phyloP scores from a whole-genome alignment of 37 sponge, comb jelly and placozoan genomes.

The Agelas oroides region DNA sequence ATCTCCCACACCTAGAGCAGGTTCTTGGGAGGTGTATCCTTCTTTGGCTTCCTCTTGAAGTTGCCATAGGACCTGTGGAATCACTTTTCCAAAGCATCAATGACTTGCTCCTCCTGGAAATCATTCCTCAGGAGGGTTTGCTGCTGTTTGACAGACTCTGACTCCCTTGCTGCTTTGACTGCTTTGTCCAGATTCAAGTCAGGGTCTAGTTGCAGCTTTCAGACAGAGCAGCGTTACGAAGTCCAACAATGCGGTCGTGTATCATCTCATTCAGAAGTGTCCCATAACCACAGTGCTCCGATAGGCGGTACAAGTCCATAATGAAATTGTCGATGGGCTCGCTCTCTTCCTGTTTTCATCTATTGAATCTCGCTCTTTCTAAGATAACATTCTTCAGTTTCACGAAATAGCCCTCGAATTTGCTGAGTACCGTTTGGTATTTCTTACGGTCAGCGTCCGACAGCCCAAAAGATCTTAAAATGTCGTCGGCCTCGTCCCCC shows the following conservation, averaged over 20 bases:
- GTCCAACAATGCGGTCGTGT: slow-evolving; percentile 44
- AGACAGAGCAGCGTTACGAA: slow-evolving; percentile 23
- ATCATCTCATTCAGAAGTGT: slow-evolving; percentile 43
- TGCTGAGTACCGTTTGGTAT: slow-evolving; percentile 10
- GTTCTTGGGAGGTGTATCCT: neutral
- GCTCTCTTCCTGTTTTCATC: slow-evolving; percentile 32
- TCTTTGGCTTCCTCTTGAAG: neutral
- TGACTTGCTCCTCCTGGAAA: neutral
- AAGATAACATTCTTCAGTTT: slow-evolving; percentile 33
- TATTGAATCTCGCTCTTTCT: slow-evolving; percentile 46
- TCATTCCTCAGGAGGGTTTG: slow-evolving; percentile 20
- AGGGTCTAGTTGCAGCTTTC: slow-evolving; percentile 37
- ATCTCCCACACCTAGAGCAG: slow-evolving; percentile 22
- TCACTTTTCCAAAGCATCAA: neutral
- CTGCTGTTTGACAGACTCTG: slow-evolving; percentile 26
- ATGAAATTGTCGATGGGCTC: slow-evolving; percentile 38
- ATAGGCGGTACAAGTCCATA: slow-evolving; percentile 33
- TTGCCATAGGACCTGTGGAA: neutral
- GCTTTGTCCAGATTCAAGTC: slow-evolving; percentile 18
- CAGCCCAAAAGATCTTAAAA: slow-evolving; percentile 19
- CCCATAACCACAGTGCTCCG: slow-evolving; percentile 37
- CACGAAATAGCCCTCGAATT: slow-evolving; percentile 30
- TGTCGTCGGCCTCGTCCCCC: slow-evolving; percentile 47
- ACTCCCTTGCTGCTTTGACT: neutral
- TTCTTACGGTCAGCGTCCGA: slow-evolving; percentile 10